A percentile compares a stretch with the other conserved stretches of the same genome.
phyloP scores from a whole-genome alignment of 2,113 vertebrate species.

The Semicossyphus pulcher region DNA sequence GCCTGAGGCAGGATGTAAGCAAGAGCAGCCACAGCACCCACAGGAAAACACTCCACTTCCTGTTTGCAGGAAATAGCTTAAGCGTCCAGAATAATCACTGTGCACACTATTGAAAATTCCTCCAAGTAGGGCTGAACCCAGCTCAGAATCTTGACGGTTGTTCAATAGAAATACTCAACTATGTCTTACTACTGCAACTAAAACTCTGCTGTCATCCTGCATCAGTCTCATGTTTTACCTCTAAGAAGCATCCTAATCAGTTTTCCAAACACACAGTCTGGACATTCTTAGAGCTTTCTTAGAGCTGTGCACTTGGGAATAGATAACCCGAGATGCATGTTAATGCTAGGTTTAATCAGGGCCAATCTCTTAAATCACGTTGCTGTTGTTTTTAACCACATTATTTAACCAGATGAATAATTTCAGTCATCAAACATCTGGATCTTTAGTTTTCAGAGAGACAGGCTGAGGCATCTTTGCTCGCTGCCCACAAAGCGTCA shows the following conservation, averaged over 20 bases:
- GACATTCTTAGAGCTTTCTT: too few relatives aligned
- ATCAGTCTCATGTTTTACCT: background rate
- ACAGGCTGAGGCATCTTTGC: too few relatives aligned
- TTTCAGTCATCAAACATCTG: background rate
- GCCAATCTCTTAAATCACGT: background rate
- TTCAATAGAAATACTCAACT: background rate
- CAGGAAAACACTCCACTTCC: conserved; percentile 81
- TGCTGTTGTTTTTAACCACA: background rate
- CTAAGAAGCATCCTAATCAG: background rate
- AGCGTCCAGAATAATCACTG: conserved; percentile 60
- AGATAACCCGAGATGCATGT: background rate
- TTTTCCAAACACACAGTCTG: too few relatives aligned
- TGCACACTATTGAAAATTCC: conserved; percentile 55
- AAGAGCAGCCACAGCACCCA: conserved; percentile 71
- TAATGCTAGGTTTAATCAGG: background rate
- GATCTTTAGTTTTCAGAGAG: background rate
- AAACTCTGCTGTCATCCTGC: background rate
- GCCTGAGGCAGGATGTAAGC: conserved; percentile 76
- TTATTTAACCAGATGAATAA: background rate
- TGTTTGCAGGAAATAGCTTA: conserved; percentile 78
- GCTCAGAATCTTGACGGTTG: background rate
- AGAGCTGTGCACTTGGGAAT: background rate
- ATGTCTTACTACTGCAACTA: too few relatives aligned
- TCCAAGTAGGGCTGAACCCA: conserved; percentile 28
- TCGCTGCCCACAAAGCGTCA: too few relatives aligned